These are phyloP conservation scores for Venturia canescens DNA, from an alignment of 1,140 invertebrate species.

Conservation along the genomic window DNA sequence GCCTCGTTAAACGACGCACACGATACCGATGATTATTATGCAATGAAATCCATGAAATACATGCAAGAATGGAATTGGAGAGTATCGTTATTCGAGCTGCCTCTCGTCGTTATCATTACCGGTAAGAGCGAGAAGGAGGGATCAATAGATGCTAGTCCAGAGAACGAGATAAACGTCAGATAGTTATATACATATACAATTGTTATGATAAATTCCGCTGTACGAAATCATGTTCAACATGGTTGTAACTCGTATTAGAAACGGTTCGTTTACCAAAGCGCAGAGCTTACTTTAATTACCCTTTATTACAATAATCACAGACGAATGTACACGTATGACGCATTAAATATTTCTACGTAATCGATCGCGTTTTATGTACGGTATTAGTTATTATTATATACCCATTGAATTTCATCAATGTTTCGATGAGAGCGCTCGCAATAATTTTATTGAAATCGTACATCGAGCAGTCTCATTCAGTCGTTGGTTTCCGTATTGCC, in stretches of 20 bases:
- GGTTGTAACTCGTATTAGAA: conserved; percentile 8
- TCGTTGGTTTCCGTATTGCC: background rate
- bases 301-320: conserved; percentile 21
- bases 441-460: background rate
- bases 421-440: background rate
- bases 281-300: conserved; percentile 18
- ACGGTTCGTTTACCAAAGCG: background rate
- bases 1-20: conserved; percentile 23
- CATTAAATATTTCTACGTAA: conserved; percentile 19
- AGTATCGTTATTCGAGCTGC: background rate
- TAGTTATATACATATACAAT: background rate
- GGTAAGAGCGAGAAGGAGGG: background rate
- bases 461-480: background rate
- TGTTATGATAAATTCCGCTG: conserved; percentile 28
- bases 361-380: conserved; percentile 21
- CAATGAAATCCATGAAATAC: conserved; percentile 8
- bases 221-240: conserved; percentile 17
- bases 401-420: background rate
- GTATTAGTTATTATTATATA: background rate
- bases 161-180: background rate
- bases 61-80: conserved; percentile 9
- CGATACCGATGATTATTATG: conserved; percentile 33
- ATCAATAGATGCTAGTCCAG: background rate
- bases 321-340: background rate
- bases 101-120: conserved; percentile 9